These are phyloP conservation scores for Caenorhabditis sinica DNA, from an alignment of 2,888 invertebrate species.

Conservation along the genomic window DNA sequence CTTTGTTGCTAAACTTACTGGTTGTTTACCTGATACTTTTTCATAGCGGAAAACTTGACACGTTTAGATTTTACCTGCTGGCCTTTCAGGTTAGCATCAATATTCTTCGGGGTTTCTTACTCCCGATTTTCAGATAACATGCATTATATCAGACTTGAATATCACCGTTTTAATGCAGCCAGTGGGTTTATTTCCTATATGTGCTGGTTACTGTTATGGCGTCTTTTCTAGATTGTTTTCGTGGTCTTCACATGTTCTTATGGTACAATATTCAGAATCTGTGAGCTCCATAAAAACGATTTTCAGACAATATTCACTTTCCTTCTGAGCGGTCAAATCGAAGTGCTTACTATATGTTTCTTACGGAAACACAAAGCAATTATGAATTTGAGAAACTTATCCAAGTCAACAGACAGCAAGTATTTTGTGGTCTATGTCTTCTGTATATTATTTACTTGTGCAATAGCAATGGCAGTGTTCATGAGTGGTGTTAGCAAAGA, in stretches of 20 bases:
- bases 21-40: constrained; percentile 15
- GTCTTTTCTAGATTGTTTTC: not conserved
- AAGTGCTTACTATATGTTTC: constrained; percentile 40
- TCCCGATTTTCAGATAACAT: constrained; percentile 16
- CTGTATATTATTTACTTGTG: not conserved
- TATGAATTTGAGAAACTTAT: not conserved
- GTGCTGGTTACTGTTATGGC: constrained; percentile 35
- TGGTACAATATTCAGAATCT: not conserved
- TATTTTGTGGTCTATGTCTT: not conserved
- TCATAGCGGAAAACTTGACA: constrained; percentile 10
- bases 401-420: not conserved
- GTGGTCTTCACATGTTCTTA: not conserved
- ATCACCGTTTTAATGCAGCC: constrained; percentile 37
- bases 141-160: constrained; percentile 5
- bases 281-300: too few species aligned
- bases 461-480: not conserved
- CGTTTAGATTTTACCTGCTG: constrained; percentile 18
- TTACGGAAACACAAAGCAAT: constrained; percentile 35
- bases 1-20: not conserved
- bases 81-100: constrained; percentile 39
- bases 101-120: too few species aligned
- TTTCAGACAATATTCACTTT: constrained; percentile 16
- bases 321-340: constrained; percentile 18
- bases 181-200: constrained; percentile 34
- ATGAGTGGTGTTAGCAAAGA: not conserved